Base-by-base conservation (phyloP, 1,140 invertebrate species). In the Cydia fagiglandana region DNA sequence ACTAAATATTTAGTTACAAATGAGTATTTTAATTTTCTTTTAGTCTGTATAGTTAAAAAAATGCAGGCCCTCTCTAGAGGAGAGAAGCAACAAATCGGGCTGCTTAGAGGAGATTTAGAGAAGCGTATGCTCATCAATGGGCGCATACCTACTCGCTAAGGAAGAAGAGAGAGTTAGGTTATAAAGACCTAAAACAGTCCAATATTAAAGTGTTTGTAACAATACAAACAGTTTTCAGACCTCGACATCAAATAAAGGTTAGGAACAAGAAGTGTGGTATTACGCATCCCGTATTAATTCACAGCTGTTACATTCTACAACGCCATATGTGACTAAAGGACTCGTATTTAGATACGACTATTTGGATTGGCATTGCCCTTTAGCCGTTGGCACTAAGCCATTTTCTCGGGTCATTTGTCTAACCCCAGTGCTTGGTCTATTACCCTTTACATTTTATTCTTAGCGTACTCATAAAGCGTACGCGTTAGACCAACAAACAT, bases 371-470 rank as follows among this genome's bases (percentile, higher is more conserved):
- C 7, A 7, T 4, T 20, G 20, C 17, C n/a, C 20, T 68, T 68
- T 38, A 68, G 15, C n/a, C 24, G 30, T 68, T 68, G 64, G 64
- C 24, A n/a, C 12, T 68, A 34, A 34, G 64, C 64, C 64, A 68
- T 68, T 30, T 68, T 68, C 64, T 30, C 30, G 30, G 15, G 28
- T 38, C 64, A 38, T 68, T 68, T 68, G 64, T 68, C 64, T 68
- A 68, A 68, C 64, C 30, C 64, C 24, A 38, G 64, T 20, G 13
- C 28, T 68, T 17, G 30, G 28, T 30, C 13, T 68, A 68, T 30
- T 34, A 38, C 28, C 64, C 30, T 4, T 68, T 38, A 68, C 30
- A 12, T 61, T 61, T 61, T 24, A 61, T 61, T 61, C 20, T 61
- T 4, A n/a, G 50, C n/a, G 6, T 53, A 53, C 15, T 53, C 50